phyloP scores from a whole-genome alignment of 2,888 invertebrate genomes.

The Drosophila histrio region DNA sequence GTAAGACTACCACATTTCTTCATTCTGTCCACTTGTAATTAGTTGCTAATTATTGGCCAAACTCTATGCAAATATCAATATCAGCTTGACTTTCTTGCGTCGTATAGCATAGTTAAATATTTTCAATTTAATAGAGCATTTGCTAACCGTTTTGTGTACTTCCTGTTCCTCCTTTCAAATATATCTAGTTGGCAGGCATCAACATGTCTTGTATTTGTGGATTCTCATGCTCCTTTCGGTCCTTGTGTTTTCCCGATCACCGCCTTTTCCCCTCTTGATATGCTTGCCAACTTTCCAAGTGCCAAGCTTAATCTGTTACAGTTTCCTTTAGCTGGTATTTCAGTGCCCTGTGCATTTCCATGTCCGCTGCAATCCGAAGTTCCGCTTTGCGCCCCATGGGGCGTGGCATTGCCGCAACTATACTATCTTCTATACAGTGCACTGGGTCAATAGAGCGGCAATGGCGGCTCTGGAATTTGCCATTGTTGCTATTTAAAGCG shows the following conservation, averaged over 20 bases:
- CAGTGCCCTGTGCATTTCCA: slow-evolving; percentile 51
- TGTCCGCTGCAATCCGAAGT: slow-evolving; percentile 53
- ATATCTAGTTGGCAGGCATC: slow-evolving; percentile 58
- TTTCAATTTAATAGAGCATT: slow-evolving; percentile 27
- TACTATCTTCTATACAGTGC: slow-evolving; percentile 46
- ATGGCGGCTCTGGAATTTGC: slow-evolving; percentile 56
- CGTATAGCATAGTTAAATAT: background rate
- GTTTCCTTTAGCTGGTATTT: slow-evolving; percentile 70
- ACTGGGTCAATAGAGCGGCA: slow-evolving; percentile 76
- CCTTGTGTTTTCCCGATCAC: background rate
- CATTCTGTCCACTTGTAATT: no score
- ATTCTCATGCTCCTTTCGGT: background rate
- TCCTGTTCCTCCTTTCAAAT: background rate
- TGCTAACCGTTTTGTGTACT: background rate
- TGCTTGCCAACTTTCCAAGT: slow-evolving; percentile 60
- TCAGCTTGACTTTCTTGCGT: no score
- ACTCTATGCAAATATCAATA: no score
- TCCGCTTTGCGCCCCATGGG: slow-evolving; percentile 33
- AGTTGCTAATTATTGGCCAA: no score
- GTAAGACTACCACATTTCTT: no score
- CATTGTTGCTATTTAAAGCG: slow-evolving; percentile 77
- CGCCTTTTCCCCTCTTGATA: background rate
- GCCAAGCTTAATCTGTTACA: slow-evolving; percentile 76
- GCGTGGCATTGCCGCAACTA: slow-evolving; percentile 30
- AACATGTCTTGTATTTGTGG: slow-evolving; percentile 44